Conservation (phyloP, 30 jellyfish, hydroid and myxozoan genomes). For the Aurelia sp. region DNA sequence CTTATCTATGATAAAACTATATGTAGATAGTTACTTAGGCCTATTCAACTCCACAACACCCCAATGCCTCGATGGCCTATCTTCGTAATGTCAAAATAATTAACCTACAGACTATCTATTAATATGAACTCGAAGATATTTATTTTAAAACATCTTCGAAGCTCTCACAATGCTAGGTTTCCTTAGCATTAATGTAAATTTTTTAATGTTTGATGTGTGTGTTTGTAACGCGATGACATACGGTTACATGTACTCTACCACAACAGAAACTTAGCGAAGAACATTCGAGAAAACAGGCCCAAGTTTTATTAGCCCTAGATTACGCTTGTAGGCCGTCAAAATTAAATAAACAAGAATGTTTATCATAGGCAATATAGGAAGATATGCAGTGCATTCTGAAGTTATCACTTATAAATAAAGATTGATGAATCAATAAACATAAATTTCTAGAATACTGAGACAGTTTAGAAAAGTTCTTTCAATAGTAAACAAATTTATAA, state of each 20-base stretch:
- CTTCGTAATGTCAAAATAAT: constrained; percentile 14
- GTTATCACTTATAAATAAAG: too few relatives aligned
- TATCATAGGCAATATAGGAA: background rate
- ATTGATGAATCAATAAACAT: too few relatives aligned
- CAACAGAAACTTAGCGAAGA: background rate
- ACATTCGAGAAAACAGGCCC: background rate
- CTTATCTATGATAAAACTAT: constrained; percentile 16
- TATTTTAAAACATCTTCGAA: constrained; percentile 52
- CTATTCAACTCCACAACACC: constrained; percentile 1
- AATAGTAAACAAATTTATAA: too few relatives aligned
- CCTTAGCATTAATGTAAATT: constrained; percentile 63
- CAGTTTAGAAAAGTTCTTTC: too few relatives aligned
- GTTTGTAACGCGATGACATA: constrained; percentile 48
- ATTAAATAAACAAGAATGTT: background rate
- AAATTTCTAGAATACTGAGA: too few relatives aligned
- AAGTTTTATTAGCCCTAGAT: background rate
- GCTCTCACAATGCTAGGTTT: constrained; percentile 56
- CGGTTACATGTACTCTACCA: background rate
- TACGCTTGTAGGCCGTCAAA: background rate
- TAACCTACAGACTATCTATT: background rate
- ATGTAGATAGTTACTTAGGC: constrained; percentile 37
- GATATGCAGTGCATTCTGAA: too few relatives aligned
- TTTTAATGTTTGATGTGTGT: constrained; percentile 59
- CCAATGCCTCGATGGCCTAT: constrained; percentile 12
- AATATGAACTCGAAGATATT: constrained; percentile 48